Percentiles rank a stretch among this genome's conserved stretches.
phyloP scores from a whole-genome alignment of 2,797 vertebrate species.

The Menidia menidia region DNA sequence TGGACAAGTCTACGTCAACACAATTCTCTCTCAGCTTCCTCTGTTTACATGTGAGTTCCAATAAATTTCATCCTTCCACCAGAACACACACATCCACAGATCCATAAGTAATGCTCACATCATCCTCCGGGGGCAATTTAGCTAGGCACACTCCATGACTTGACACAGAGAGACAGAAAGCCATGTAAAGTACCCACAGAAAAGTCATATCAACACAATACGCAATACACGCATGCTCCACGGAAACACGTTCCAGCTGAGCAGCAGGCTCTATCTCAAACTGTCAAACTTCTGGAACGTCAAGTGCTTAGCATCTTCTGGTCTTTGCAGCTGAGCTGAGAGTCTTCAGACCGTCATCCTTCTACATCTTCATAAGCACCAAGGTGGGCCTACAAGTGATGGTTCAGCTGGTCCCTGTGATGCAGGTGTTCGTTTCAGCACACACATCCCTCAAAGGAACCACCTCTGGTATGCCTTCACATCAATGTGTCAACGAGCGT shows the following conservation, averaged over 20 bases:
- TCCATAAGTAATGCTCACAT: neutral
- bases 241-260: no score
- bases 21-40: slow-evolving; percentile 72
- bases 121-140: neutral
- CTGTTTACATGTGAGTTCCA: slow-evolving; percentile 72
- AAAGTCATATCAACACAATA: no score
- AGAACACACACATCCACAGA: neutral
- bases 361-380: slow-evolving; percentile 83
- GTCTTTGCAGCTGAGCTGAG: slow-evolving; percentile 74
- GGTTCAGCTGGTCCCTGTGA: slow-evolving; percentile 85
- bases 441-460: slow-evolving; percentile 73
- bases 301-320: neutral
- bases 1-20: slow-evolving; percentile 78
- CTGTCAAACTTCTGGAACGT: no score
- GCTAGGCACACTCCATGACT: no score
- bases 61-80: neutral
- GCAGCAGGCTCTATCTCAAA: no score
- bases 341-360: slow-evolving; percentile 85
- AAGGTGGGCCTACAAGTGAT: slow-evolving; percentile 80
- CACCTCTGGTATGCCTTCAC: slow-evolving; percentile 82
- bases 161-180: no score
- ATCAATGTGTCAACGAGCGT: no score
- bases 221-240: no score
- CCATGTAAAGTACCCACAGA: no score
- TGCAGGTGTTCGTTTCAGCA: slow-evolving; percentile 87